Conservation (phyloP, 2,113 vertebrate genomes). For the Thymallus thymallus region DNA sequence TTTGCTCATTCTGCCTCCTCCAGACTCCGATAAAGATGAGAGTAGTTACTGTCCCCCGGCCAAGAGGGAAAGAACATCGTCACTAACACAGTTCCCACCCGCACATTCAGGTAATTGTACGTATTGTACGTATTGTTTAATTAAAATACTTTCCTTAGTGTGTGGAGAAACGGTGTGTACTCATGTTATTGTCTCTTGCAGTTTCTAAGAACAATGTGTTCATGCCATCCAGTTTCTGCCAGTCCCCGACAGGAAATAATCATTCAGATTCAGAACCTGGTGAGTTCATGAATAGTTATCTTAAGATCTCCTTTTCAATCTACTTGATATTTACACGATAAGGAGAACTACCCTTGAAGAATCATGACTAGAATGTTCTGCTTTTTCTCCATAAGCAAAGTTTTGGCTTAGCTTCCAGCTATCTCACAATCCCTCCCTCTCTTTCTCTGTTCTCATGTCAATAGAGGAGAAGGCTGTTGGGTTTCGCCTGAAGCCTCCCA, state of each 20-base stretch:
- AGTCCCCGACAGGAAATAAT: slow-evolving; percentile 71
- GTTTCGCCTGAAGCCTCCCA: slow-evolving; percentile 84
- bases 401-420: not conserved
- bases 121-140: not conserved
- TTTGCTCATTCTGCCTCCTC: not conserved
- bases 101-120: slow-evolving; percentile 77
- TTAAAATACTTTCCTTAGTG: no score
- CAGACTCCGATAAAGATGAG: slow-evolving; percentile 84
- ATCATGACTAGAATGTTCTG: not conserved
- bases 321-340: not conserved
- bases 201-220: slow-evolving; percentile 84
- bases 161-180: not conserved
- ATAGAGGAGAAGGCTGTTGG: slow-evolving; percentile 84
- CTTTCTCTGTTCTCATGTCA: slow-evolving; percentile 27
- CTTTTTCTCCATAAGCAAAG: not conserved
- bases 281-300: slow-evolving; percentile 39
- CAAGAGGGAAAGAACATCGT: slow-evolving; percentile 82
- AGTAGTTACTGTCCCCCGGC: slow-evolving; percentile 79
- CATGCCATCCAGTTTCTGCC: slow-evolving; percentile 81
- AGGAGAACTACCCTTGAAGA: not conserved
- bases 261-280: slow-evolving; percentile 80
- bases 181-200: slow-evolving; percentile 41
- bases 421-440: not conserved
- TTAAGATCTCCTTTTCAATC: not conserved
- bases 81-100: slow-evolving; percentile 81